Evolutionary conservation across 1,140 invertebrate species (phyloP).

Genomic region (Cataglyphis hispanica): DNA sequence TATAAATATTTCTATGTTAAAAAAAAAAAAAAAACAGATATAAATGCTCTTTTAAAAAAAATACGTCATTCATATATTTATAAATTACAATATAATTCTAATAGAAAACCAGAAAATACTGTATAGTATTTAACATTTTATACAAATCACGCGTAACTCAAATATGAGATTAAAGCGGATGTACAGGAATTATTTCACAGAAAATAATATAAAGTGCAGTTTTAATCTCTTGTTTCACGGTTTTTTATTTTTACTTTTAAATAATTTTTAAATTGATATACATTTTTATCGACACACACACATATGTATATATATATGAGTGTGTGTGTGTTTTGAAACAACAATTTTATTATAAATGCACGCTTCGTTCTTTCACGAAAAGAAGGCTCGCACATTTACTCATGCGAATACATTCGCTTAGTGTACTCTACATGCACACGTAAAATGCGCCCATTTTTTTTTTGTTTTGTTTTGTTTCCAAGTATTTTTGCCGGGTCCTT

Average conservation of each 20-base stretch:
- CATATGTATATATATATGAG: too few species aligned
- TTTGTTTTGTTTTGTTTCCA: not conserved
- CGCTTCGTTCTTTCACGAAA: not conserved
- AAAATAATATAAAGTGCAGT: not conserved
- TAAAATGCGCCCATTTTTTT: not conserved
- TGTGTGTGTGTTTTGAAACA: too few species aligned
- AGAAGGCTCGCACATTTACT: not conserved
- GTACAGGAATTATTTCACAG: not conserved
- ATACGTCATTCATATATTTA: constrained; percentile 9
- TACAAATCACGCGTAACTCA: constrained; percentile 10
- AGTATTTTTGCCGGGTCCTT: constrained; percentile 52
- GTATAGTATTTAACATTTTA: constrained; percentile 14
- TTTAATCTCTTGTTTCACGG: not conserved
- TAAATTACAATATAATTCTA: constrained; percentile 29
- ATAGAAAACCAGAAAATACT: constrained; percentile 14
- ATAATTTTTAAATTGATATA: not conserved
- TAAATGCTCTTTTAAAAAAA: constrained; percentile 19
- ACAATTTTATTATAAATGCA: too few species aligned
- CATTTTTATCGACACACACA: too few species aligned
- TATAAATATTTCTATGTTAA: constrained; percentile 35
- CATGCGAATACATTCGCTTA: not conserved
- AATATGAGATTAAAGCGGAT: constrained; percentile 19
- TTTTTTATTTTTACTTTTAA: constrained; percentile 5
- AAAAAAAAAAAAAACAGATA: too few species aligned
- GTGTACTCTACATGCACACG: not conserved